A percentile compares a stretch with the other conserved stretches of the same genome.
Conservation (phyloP, 2,888 invertebrate species). For the Mythimna impura region DNA sequence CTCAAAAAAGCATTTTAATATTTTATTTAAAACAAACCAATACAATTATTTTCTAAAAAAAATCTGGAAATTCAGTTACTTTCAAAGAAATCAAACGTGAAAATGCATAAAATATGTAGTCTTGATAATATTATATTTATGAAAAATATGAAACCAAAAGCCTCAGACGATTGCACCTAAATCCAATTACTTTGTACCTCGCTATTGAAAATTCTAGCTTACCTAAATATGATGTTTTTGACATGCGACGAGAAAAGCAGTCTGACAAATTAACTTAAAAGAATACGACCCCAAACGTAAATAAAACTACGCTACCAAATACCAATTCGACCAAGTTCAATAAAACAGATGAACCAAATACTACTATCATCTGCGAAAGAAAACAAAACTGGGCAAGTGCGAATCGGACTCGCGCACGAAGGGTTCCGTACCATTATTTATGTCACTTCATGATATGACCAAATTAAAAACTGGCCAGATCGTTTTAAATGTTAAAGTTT, state of each 20-base stretch:
- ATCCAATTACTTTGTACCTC: conserved; percentile 27
- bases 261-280: conserved; percentile 14
- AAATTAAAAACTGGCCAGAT: too few relatives aligned
- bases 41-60: neutral
- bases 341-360: conserved; percentile 40
- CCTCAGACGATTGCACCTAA: neutral
- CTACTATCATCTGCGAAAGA: conserved; percentile 23
- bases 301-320: conserved; percentile 26
- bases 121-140: neutral
- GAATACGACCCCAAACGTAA: conserved; percentile 10
- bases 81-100: conserved; percentile 10
- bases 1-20: neutral
- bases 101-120: conserved; percentile 14
- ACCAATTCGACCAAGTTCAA: conserved; percentile 26
- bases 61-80: conserved; percentile 12
- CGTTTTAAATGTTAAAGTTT: too few relatives aligned
- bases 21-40: neutral
- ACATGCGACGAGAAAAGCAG: neutral
- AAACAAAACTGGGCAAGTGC: neutral
- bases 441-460: too few relatives aligned
- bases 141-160: conserved; percentile 4
- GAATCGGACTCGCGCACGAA: too few relatives aligned
- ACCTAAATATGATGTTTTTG: neutral
- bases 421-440: too few relatives aligned
- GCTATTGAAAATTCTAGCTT: neutral